A percentile compares a stretch with the other conserved stretches of the same genome.
phyloP scores from a whole-genome alignment of 64 coral and sea anemone species.

The Montipora capricornis region DNA sequence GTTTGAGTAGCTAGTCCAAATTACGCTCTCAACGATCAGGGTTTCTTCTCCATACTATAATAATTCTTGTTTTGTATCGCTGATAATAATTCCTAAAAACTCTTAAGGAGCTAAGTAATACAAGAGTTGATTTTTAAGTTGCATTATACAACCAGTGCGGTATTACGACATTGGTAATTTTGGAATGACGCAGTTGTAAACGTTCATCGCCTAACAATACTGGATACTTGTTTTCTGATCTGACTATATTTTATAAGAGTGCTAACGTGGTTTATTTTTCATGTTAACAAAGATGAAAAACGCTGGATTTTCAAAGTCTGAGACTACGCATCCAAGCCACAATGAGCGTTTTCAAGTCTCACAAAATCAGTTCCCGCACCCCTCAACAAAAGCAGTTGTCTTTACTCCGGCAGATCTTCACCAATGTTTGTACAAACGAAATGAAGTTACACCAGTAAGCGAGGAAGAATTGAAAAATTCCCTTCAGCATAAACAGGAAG shows the following conservation, averaged over 20 bases:
- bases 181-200: too few relatives aligned
- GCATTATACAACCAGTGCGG: too few relatives aligned
- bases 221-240: too few relatives aligned
- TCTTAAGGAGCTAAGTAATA: too few relatives aligned
- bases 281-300: constrained; percentile 24
- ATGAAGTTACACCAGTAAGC: neutral
- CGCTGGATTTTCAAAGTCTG: neutral
- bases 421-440: constrained; percentile 29
- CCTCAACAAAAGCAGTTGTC: neutral
- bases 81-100: too few relatives aligned
- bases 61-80: too few relatives aligned
- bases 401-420: constrained; percentile 27
- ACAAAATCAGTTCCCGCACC: neutral
- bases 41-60: too few relatives aligned
- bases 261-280: neutral
- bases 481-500: constrained; percentile 1
- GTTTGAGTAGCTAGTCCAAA: too few relatives aligned
- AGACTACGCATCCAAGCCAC: neutral
- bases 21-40: too few relatives aligned
- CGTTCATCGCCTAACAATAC: too few relatives aligned
- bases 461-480: constrained; percentile 35
- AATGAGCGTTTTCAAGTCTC: neutral
- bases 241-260: neutral
- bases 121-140: too few relatives aligned
- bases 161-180: too few relatives aligned